Percentiles rank a stretch among this genome's conserved stretches.
phyloP scores from a whole-genome alignment of 1,140 invertebrate genomes.

The Schlechtendalia chinensis region DNA sequence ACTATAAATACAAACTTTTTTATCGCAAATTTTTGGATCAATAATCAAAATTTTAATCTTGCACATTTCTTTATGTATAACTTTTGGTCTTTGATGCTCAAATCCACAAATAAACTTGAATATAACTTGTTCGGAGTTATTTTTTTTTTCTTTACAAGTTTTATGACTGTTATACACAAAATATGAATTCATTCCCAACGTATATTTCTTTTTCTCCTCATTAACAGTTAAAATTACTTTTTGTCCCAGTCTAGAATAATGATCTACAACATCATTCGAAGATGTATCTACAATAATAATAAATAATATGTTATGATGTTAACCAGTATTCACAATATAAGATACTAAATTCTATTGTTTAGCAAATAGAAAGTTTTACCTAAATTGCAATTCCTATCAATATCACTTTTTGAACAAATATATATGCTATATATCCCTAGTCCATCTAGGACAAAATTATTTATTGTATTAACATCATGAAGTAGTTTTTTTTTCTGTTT shows the following conservation, averaged over 20 bases:
- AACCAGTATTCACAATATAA: neutral
- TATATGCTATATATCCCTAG: neutral
- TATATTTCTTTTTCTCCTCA: neutral
- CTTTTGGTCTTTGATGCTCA: neutral
- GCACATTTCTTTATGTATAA: neutral
- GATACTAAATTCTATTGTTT: no score
- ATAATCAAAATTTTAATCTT: neutral
- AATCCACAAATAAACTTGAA: slow-evolving; percentile 22
- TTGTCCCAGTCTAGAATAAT: no score
- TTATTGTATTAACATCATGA: neutral
- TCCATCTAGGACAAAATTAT: neutral
- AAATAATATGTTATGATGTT: neutral
- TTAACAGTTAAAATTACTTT: neutral
- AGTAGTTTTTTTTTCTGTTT: neutral
- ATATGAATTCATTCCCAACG: neutral
- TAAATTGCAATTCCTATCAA: neutral
- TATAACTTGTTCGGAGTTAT: neutral
- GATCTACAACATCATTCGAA: no score
- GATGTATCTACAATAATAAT: neutral
- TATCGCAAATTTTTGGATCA: slow-evolving; percentile 20
- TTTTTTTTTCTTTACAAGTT: neutral
- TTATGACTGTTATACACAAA: neutral
- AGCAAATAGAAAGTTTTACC: neutral
- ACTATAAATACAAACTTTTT: slow-evolving; percentile 30
- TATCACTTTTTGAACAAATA: neutral